Conservation (phyloP, 2,113 vertebrate genomes). For the Gnathonemus longibarbis region DNA sequence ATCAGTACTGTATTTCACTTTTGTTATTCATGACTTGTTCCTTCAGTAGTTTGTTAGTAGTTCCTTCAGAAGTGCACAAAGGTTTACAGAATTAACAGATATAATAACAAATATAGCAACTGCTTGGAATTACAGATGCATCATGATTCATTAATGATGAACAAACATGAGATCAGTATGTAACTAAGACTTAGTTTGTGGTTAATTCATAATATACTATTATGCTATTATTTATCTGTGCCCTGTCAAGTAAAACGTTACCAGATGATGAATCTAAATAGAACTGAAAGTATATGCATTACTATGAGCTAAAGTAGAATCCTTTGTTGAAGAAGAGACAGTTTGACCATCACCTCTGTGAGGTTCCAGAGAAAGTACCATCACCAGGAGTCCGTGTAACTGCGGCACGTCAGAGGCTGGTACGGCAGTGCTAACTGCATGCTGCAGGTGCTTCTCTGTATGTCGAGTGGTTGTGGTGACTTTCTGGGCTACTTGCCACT, state of each 20-base stretch:
- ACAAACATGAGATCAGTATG: not conserved
- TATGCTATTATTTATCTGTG: too few relatives aligned
- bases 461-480: not conserved
- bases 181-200: not conserved
- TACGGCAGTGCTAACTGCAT: not conserved
- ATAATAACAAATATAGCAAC: not conserved
- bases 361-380: not conserved
- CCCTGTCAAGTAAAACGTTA: too few relatives aligned
- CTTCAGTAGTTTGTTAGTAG: too few relatives aligned
- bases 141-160: not conserved
- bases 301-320: not conserved
- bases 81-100: not conserved
- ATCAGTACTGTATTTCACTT: too few relatives aligned
- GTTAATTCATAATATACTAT: too few relatives aligned
- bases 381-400: not conserved
- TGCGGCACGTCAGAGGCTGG: not conserved
- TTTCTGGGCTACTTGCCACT: not conserved
- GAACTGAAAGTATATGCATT: not conserved
- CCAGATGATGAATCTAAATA: too few relatives aligned
- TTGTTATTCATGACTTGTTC: too few relatives aligned
- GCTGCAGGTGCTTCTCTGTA: not conserved
- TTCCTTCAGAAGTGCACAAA: too few relatives aligned
- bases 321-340: not conserved
- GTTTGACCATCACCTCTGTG: not conserved
- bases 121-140: not conserved